These are phyloP conservation scores for Lutra lutra DNA, from an alignment of 2,797 vertebrate genomes.

Conservation along the genomic window DNA sequence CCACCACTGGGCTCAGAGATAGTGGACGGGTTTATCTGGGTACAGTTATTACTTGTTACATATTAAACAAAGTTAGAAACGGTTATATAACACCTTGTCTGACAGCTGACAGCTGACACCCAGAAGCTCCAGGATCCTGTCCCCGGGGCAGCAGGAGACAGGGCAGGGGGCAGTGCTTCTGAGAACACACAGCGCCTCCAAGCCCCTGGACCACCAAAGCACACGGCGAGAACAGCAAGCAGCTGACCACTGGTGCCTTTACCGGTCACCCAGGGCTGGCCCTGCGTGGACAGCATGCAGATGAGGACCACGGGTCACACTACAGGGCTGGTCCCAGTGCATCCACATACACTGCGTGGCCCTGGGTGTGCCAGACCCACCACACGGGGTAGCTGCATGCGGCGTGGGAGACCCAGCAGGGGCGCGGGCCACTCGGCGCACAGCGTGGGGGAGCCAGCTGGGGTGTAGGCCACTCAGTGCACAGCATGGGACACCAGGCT, in stretches of 20 bases:
- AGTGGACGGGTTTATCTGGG: conserved; percentile 14
- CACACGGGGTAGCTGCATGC: not conserved
- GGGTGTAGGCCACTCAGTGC: no score
- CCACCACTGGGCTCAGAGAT: not conserved
- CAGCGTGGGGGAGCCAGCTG: no score
- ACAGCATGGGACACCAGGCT: no score
- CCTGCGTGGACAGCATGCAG: no score
- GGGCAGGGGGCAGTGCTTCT: rapidly evolving
- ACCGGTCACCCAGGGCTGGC: not conserved
- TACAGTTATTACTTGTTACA: conserved; percentile 61
- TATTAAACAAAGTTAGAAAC: conserved; percentile 56
- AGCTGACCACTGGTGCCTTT: not conserved
- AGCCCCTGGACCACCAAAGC: not conserved
- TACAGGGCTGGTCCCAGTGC: not conserved
- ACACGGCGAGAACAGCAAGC: not conserved
- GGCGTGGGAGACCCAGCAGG: not conserved
- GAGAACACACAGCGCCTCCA: not conserved
- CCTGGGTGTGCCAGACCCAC: not conserved
- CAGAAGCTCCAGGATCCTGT: not conserved
- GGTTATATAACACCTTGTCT: conserved; percentile 59
- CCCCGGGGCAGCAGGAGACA: not conserved
- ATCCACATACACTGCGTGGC: not conserved
- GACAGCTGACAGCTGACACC: not conserved
- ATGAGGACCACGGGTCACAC: not conserved
- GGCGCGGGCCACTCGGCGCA: no score